Base-by-base conservation (phyloP, 2,797 vertebrate genomes). In the Enteromius afrohamiltoni region DNA sequence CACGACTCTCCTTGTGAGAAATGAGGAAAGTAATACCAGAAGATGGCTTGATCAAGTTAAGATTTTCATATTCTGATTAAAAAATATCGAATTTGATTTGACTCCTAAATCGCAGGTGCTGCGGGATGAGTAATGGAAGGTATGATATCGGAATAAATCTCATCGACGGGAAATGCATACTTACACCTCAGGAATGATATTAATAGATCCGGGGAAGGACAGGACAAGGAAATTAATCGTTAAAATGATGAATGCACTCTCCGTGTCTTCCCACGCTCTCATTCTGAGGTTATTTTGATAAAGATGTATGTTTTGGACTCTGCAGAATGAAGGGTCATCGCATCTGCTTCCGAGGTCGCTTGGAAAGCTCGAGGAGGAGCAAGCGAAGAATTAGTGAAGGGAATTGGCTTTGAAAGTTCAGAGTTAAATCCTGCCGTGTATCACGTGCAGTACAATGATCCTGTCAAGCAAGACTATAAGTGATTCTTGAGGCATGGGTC, bases 101-200 rank as follows among this genome's bases (percentile, higher is more conserved):
- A 78, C 58, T 84, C 71, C 70, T 68, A 47, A 83, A 86, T 86
- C 73, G 80, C 89, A 88, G 86, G 55, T 78, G 85, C 92, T 90
- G 91, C 87, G 87, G 89, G 90, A 89, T 92, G 93, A 93, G 93
- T 93, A 93, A 94, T 94, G 93, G 92, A 92, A 91, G 92, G 92
- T 90, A 92, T 90, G 92, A 94, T 94, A 93, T 94, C 92, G 88
- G 92, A 94, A 94, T 94, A 93, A 93, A 94, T 95, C 93, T 94
- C 91, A 89, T 82, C 83, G 78, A 68, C 74, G 80, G 84, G 79
- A 79, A 88, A 90, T 17, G 87, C 87, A 90, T 90, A 89, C 90
- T 89, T 89, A 90, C 89, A 89, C 92, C 89, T 89, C 89, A 85
- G 92, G 84, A 90, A 90, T 88, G 90, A 92, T 94, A 93, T 94